A percentile compares a stretch with the other conserved stretches of the same genome.
Conservation (phyloP, 2,113 vertebrate species). For the Ranitomeya variabilis region DNA sequence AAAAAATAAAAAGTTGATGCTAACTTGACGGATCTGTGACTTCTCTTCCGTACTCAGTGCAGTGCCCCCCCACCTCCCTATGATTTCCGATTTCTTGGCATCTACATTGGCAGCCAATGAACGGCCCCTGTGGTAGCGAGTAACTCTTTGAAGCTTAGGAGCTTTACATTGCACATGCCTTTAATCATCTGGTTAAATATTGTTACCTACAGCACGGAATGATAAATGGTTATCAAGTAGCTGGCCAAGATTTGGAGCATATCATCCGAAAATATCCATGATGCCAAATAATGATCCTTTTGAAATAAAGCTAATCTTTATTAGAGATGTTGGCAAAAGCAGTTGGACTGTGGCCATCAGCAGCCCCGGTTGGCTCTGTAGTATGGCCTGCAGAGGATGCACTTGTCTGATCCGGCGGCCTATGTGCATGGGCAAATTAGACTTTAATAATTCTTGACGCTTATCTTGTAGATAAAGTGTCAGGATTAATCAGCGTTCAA, state of each 20-base stretch:
- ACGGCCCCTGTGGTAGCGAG: no score
- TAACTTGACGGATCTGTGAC: no score
- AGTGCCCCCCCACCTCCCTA: no score
- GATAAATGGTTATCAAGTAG: not conserved
- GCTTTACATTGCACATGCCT: not conserved
- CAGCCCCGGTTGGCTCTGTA: not conserved
- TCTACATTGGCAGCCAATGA: no score
- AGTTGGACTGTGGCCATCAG: not conserved
- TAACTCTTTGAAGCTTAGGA: not conserved
- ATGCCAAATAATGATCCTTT: conserved; percentile 2
- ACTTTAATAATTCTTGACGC: conserved; percentile 12
- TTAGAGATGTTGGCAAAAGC: not conserved
- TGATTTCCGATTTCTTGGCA: no score
- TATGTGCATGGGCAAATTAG: not conserved
- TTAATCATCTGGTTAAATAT: not conserved
- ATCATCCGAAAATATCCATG: not conserved
- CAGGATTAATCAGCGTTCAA: not conserved
- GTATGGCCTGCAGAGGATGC: not conserved
- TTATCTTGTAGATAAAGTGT: not conserved
- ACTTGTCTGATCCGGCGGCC: not conserved
- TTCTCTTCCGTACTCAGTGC: no score
- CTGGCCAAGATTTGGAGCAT: not conserved
- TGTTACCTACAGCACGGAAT: not conserved
- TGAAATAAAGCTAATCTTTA: not conserved
- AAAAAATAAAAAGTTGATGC: no score